Evolutionary conservation across 2,113 vertebrate species (phyloP), one percentile per base, ranked within the genome.

Genomic region (Scomber japonicus): DNA sequence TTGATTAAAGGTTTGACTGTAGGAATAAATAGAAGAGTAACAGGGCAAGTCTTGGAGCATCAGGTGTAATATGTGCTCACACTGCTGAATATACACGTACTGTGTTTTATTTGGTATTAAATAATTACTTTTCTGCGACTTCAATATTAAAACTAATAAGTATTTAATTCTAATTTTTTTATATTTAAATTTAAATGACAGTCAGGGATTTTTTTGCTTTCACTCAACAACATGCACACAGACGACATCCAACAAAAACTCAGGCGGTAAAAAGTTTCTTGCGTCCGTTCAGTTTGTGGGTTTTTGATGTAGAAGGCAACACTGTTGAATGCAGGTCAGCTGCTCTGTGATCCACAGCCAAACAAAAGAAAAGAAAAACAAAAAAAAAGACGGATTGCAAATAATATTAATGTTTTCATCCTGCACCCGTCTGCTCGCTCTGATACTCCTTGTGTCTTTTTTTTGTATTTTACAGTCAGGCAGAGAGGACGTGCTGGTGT

Each of bases 281-380:
- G 6, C 79, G 74, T 82, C 40, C 14, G 3, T 56, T 74, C 31
- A 35, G 69, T 64, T 40, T 40, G 35, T 40, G 35, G 48, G 62
- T 69, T 63, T 82, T 70, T 27, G 66, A 64, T 82, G 67, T 75
- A 53, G 85, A 92, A 91, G 87, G 90, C 88, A 89, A 89, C 88
- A 80, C 75, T 87, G 75, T 81, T 80, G 79, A 88, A 85, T 88
- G 82, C 81, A 75, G 75, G 65, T 82, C 84, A 53, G 78, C 71
- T 88, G 67, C 61, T 81, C 53, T 31, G 54, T 66, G 50, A 80
- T 56, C 62, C 59, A 59, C 84, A 86, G 81, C 73, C 75, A n/a
- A 67, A 80, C 85, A 62, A 19, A 13, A 68, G 70, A 35, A 35
- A 35, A 35, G 0, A 35, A 35, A 5, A 35, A 40, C 35, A 40